Evolutionary conservation across 2,113 vertebrate genomes (phyloP).

Genomic region (Daboia siamensis): DNA sequence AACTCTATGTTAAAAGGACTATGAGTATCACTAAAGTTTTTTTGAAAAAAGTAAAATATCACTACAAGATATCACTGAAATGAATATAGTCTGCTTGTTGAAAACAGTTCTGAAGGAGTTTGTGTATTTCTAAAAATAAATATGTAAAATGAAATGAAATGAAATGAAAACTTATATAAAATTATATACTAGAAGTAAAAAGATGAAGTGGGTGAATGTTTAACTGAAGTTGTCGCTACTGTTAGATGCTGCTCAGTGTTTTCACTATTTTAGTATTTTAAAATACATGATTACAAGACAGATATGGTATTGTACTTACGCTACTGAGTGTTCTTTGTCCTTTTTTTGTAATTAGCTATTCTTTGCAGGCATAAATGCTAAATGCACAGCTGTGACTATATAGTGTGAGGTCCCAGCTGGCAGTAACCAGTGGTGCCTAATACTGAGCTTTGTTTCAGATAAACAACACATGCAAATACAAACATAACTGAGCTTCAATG

Average conservation of each 20-base stretch:
- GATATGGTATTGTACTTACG: conserved; percentile 68
- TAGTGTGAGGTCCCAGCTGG: conserved; percentile 70
- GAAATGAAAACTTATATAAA: background rate
- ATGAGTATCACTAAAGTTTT: background rate
- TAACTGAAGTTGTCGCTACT: conserved; percentile 8
- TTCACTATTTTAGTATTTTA: conserved; percentile 35
- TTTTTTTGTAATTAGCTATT: conserved; percentile 70
- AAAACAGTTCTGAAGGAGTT: background rate
- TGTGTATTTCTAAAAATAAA: background rate
- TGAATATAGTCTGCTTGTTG: background rate
- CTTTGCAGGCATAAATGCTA: conserved; percentile 62
- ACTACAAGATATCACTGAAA: background rate
- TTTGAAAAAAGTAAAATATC: background rate
- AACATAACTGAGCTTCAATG: conserved; percentile 57
- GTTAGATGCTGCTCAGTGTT: conserved; percentile 49
- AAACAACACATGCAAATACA: conserved; percentile 70
- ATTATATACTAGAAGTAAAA: background rate
- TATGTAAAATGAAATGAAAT: background rate
- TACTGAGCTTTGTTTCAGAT: conserved; percentile 67
- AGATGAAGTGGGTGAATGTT: conserved; percentile 1
- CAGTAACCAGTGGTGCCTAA: conserved; percentile 76
- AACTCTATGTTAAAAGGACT: background rate
- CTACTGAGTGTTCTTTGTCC: conserved; percentile 73
- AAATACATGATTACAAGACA: conserved; percentile 67
- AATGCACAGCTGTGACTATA: conserved; percentile 71